Evolutionary conservation across 2,797 vertebrate species (phyloP).

Genomic region (Notoglanidium macrostoma): DNA sequence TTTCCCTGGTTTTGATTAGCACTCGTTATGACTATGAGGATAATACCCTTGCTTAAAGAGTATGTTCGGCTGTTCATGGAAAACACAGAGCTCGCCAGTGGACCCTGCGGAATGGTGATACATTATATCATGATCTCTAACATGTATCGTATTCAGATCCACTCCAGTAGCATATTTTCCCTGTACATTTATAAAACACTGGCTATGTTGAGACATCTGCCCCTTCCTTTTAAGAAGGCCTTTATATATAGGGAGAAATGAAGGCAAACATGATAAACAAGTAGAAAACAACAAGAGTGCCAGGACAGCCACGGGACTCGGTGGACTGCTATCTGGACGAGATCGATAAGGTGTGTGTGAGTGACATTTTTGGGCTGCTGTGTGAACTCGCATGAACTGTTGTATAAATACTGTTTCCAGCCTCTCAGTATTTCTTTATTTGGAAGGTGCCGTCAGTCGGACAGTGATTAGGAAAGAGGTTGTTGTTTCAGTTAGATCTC

Average conservation of each 20-base stretch:
- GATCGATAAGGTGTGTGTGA: background rate
- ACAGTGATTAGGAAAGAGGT: background rate
- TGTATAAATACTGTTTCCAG: background rate
- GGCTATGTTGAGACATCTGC: constrained; percentile 61
- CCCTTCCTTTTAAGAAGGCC: constrained; percentile 53
- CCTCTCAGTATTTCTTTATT: background rate
- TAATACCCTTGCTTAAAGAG: constrained; percentile 56
- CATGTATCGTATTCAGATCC: background rate
- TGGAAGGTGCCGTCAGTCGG: background rate
- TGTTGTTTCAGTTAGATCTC: too few species aligned
- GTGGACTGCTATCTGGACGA: background rate
- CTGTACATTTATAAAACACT: constrained; percentile 69
- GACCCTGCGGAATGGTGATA: constrained; percentile 73
- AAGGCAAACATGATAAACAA: constrained; percentile 50
- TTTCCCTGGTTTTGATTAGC: constrained; percentile 61
- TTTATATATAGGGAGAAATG: constrained; percentile 41
- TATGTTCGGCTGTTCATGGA: constrained; percentile 67
- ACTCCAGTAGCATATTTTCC: background rate
- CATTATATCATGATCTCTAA: background rate
- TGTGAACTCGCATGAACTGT: background rate
- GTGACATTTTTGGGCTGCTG: background rate
- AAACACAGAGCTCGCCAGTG: constrained; percentile 66
- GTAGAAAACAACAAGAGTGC: constrained; percentile 47
- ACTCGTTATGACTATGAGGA: constrained; percentile 68
- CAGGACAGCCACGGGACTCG: background rate